Percentiles rank a stretch among this genome's conserved stretches.
These are phyloP conservation scores for Philhelius pedissequus DNA, from an alignment of 2,888 invertebrate genomes.

Conservation along the genomic window DNA sequence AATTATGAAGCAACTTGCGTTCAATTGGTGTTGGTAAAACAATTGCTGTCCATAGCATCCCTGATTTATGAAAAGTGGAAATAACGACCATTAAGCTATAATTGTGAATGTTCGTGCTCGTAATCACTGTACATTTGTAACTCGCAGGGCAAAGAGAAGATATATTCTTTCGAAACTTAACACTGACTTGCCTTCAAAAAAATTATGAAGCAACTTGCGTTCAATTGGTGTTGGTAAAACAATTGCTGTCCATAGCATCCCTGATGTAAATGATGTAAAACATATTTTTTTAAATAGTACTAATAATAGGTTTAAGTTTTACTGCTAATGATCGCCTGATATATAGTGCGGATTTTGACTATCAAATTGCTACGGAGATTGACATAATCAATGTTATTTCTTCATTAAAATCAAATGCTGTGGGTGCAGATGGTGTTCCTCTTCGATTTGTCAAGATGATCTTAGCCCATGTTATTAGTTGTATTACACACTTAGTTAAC, in stretches of 20 bases:
- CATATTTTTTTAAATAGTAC: neutral
- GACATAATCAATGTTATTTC: neutral
- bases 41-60: neutral
- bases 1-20: too few species aligned
- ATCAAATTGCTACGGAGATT: neutral
- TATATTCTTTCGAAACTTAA: too few species aligned
- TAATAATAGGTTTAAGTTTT: neutral
- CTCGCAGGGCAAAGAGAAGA: neutral
- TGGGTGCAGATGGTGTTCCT: neutral
- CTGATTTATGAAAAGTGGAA: too few species aligned
- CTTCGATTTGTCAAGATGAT: neutral
- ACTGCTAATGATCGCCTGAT: neutral
- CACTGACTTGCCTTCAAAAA: too few species aligned
- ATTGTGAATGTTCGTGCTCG: too few species aligned
- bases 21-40: too few species aligned
- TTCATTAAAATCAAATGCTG: neutral
- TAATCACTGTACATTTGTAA: neutral
- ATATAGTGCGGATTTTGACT: neutral
- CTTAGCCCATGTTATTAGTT: too few species aligned
- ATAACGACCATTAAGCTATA: too few species aligned
- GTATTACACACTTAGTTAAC: too few species aligned
- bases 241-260: neutral
- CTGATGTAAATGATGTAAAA: neutral
- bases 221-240: neutral
- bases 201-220: too few species aligned